Percentiles rank a stretch among this genome's conserved stretches.
phyloP scores from a whole-genome alignment of 2,888 invertebrate species.

The Dascillus cervinus region DNA sequence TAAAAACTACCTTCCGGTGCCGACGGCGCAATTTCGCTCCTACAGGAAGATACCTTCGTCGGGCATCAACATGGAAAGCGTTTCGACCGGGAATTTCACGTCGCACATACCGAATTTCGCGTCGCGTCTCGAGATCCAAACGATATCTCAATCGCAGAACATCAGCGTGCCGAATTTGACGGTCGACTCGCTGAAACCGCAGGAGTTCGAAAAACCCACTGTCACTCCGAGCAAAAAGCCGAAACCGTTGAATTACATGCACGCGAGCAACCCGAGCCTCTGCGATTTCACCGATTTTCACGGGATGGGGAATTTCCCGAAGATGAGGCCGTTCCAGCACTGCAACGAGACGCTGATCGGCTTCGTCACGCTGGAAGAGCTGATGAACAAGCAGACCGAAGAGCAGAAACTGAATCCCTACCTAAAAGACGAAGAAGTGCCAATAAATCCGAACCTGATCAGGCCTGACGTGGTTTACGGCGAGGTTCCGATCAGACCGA shows the following conservation, averaged over 20 bases:
- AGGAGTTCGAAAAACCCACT: constrained; percentile 7
- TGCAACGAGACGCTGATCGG: constrained; percentile 55
- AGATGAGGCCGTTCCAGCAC: constrained; percentile 36
- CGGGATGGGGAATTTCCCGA: constrained; percentile 32
- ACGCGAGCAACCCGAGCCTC: constrained; percentile 65
- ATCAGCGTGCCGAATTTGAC: constrained; percentile 36
- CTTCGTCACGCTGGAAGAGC: constrained; percentile 68
- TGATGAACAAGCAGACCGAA: constrained; percentile 72
- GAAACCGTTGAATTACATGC: constrained; percentile 56
- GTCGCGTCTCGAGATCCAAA: constrained; percentile 22
- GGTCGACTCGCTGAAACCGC: constrained; percentile 20
- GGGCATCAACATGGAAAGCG: constrained; percentile 32
- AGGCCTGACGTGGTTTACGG: constrained; percentile 53
- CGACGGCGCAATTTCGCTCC: constrained; percentile 71
- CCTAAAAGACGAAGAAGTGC: constrained; percentile 25
- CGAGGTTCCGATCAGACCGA: constrained; percentile 33
- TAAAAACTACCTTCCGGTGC: constrained; percentile 60
- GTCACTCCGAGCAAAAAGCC: constrained; percentile 23
- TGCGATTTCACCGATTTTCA: constrained; percentile 50
- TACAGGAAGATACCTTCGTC: constrained; percentile 54
- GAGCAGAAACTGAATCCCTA: constrained; percentile 49
- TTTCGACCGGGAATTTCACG: constrained; percentile 40
- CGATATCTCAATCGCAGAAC: constrained; percentile 29
- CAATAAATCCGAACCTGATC: constrained; percentile 35
- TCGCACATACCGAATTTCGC: constrained; percentile 39